These are phyloP conservation scores for Clytia hemisphaerica DNA, from an alignment of 30 jellyfish, hydroid and myxozoan genomes.

Conservation along the genomic window DNA sequence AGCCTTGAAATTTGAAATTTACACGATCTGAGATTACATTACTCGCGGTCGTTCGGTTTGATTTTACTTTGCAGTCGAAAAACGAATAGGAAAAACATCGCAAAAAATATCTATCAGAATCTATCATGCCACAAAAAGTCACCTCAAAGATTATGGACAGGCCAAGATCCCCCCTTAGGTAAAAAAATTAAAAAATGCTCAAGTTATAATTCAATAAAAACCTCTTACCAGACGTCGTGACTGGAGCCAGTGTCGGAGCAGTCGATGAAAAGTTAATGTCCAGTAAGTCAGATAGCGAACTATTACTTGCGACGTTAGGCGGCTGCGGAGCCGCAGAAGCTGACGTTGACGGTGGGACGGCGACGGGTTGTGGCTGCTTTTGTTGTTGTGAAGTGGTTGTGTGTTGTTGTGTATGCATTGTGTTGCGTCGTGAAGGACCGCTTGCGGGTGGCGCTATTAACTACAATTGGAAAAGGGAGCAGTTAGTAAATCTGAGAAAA, in stretches of 20 bases:
- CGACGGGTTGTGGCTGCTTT: conserved; percentile 21
- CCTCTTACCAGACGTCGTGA: no score
- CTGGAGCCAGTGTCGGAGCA: conserved; percentile 2
- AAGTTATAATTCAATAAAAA: no score
- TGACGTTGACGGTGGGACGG: neutral
- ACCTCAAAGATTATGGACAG: no score
- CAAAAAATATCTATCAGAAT: no score
- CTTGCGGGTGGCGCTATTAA: conserved; percentile 42
- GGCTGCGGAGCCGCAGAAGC: neutral
- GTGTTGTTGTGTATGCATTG: conserved; percentile 34
- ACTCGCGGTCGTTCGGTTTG: no score
- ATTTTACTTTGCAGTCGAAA: no score
- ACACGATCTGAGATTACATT: no score
- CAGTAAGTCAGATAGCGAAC: conserved; percentile 69
- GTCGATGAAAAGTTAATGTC: conserved; percentile 44
- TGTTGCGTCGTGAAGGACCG: conserved; percentile 27
- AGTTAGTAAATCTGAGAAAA: neutral
- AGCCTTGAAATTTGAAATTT: no score
- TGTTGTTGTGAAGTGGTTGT: conserved; percentile 37
- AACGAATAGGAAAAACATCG: no score
- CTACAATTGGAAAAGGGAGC: conserved; percentile 27
- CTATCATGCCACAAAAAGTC: no score
- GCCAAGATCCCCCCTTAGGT: no score
- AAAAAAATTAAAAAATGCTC: no score
- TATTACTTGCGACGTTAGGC: conserved; percentile 6